Conservation (phyloP, 2,113 vertebrate genomes). For the Chamaea fasciata region DNA sequence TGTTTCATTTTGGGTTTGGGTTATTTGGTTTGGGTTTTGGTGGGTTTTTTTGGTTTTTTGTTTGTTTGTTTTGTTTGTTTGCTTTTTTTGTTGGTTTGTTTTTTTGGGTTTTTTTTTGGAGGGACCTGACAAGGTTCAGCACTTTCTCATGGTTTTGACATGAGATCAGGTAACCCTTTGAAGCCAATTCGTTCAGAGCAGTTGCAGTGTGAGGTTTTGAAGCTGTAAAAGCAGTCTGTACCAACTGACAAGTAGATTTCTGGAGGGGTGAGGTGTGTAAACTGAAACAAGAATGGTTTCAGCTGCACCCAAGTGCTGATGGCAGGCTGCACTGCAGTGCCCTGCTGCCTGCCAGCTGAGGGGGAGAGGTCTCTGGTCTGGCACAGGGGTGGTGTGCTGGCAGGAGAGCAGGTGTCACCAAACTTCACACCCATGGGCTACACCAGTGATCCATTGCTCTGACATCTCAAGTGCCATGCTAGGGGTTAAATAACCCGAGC, state of each 20-base stretch:
- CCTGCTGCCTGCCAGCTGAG: background rate
- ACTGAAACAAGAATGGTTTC: background rate
- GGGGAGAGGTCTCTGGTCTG: background rate
- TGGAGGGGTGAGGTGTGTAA: background rate
- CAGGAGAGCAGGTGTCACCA: background rate
- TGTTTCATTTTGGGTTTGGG: background rate
- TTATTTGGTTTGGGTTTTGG: too few species aligned
- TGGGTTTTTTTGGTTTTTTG: background rate
- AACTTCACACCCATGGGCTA: background rate
- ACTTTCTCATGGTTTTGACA: background rate
- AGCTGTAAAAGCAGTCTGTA: background rate
- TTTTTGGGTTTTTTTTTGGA: background rate
- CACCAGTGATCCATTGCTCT: background rate
- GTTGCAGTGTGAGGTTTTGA: background rate
- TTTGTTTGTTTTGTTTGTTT: background rate
- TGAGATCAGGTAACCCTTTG: background rate
- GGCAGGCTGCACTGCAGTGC: background rate
- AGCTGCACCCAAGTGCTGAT: background rate
- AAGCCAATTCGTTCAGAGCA: background rate
- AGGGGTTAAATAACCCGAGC: accelerated
- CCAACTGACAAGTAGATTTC: background rate
- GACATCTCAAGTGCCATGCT: background rate
- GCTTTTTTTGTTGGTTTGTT: background rate
- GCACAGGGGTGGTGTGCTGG: background rate
- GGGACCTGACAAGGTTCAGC: background rate